Conservation (phyloP, 2,113 vertebrate species). For the Xenopus laevis region DNA sequence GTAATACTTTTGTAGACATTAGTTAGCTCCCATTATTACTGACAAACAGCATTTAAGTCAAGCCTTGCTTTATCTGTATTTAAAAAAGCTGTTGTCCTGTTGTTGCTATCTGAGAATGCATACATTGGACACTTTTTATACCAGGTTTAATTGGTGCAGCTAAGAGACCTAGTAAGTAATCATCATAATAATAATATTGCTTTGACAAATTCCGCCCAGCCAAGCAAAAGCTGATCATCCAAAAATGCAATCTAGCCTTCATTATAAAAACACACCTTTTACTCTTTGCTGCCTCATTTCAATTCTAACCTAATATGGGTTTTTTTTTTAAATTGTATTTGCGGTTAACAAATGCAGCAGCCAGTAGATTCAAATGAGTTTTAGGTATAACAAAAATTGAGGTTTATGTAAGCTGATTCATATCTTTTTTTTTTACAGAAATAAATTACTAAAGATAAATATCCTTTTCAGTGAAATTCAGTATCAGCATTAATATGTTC, state of each 20-base stretch:
- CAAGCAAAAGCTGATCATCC: neutral
- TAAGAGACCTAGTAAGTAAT: neutral
- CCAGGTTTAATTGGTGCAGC: too few species aligned
- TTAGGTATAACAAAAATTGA: conserved; percentile 24
- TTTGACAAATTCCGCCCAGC: neutral
- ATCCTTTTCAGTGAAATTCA: conserved; percentile 39
- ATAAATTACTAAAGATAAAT: conserved; percentile 46
- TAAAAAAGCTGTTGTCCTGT: too few species aligned
- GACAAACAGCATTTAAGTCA: too few species aligned
- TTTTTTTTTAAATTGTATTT: conserved; percentile 7
- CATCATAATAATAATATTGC: neutral
- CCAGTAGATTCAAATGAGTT: conserved; percentile 23
- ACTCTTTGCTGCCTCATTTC: conserved; percentile 4
- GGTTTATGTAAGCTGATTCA: conserved; percentile 41
- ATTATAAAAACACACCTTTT: conserved; percentile 10
- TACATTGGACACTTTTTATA: too few species aligned
- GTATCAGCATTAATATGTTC: conserved; percentile 44
- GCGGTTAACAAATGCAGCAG: conserved; percentile 8
- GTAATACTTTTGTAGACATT: too few species aligned
- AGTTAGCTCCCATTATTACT: too few species aligned
- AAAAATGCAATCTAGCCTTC: conserved; percentile 2
- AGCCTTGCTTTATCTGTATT: too few species aligned
- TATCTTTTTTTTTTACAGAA: conserved; percentile 37
- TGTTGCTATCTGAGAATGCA: too few species aligned
- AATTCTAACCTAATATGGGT: conserved; percentile 6